Conservation (phyloP, 2,113 vertebrate genomes). For the Chaenocephalus aceratus region DNA sequence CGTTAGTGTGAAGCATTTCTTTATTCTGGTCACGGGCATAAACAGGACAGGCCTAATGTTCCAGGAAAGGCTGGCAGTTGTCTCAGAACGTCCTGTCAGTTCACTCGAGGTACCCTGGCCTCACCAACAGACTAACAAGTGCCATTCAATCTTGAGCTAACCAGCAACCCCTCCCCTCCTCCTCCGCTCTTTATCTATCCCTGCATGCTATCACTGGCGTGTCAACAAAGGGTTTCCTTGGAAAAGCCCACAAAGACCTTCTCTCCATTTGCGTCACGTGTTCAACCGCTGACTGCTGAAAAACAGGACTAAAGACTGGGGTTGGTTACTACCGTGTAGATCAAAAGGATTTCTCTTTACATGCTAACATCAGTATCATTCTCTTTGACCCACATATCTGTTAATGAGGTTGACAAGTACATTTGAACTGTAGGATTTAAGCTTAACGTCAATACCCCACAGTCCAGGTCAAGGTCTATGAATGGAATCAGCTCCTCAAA, state of each 20-base stretch:
- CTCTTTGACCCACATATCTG: slow-evolving; percentile 10
- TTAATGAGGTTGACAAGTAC: background rate
- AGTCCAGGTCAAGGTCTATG: background rate
- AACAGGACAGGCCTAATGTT: slow-evolving; percentile 60
- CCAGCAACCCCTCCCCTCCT: background rate
- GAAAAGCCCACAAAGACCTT: slow-evolving; percentile 70
- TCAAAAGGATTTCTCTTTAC: background rate
- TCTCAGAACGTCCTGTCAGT: slow-evolving; percentile 59
- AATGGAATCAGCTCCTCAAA: background rate
- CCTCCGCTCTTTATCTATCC: background rate
- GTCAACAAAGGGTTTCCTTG: slow-evolving; percentile 72
- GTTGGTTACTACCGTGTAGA: background rate
- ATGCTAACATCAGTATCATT: background rate
- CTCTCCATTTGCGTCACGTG: slow-evolving; percentile 54
- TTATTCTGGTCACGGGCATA: slow-evolving; percentile 67
- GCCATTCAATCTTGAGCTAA: slow-evolving; percentile 35
- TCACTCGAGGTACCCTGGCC: slow-evolving; percentile 46
- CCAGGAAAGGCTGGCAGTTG: slow-evolving; percentile 48
- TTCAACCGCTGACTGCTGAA: slow-evolving; percentile 65
- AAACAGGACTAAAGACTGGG: slow-evolving; percentile 32
- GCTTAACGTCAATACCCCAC: background rate
- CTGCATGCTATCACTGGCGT: slow-evolving; percentile 31
- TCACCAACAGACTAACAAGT: slow-evolving; percentile 43
- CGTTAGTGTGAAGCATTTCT: slow-evolving; percentile 30
- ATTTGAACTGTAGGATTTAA: background rate